Conservation (phyloP, 2,113 vertebrate species). For the Columba janthina region DNA sequence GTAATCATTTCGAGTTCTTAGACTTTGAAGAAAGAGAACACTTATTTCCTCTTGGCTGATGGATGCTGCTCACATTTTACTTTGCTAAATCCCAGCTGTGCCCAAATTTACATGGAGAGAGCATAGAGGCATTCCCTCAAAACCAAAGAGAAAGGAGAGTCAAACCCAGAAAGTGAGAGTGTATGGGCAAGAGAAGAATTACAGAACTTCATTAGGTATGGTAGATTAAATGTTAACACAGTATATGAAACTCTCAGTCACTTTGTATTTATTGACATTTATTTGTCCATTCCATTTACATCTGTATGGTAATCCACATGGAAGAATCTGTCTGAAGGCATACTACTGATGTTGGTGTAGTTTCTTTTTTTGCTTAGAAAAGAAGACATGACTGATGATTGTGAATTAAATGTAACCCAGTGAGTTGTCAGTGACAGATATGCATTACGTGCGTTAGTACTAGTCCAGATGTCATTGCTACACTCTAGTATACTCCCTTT, state of each 20-base stretch:
- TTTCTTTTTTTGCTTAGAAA: constrained; percentile 28
- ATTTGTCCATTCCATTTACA: not conserved
- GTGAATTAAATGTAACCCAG: constrained; percentile 67
- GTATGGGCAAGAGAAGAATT: not conserved
- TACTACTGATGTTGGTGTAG: not conserved
- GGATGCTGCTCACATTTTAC: not conserved
- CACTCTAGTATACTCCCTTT: constrained; percentile 44
- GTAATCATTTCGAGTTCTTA: not conserved
- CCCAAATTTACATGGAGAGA: not conserved
- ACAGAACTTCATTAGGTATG: constrained; percentile 23
- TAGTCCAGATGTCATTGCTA: constrained; percentile 45
- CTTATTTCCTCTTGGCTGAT: not conserved
- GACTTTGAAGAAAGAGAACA: not conserved
- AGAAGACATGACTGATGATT: constrained; percentile 69
- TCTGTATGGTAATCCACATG: not conserved
- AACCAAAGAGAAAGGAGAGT: not conserved
- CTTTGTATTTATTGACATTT: constrained; percentile 25
- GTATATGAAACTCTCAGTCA: not conserved
- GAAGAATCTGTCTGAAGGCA: constrained; percentile 38
- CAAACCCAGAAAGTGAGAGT: not conserved
- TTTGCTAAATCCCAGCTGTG: not conserved
- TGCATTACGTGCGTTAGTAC: constrained; percentile 39
- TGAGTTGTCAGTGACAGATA: constrained; percentile 73
- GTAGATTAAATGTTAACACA: constrained; percentile 25
- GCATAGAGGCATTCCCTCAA: not conserved